phyloP scores from a whole-genome alignment of 2,888 invertebrate species.

The Diabrotica balteata region DNA sequence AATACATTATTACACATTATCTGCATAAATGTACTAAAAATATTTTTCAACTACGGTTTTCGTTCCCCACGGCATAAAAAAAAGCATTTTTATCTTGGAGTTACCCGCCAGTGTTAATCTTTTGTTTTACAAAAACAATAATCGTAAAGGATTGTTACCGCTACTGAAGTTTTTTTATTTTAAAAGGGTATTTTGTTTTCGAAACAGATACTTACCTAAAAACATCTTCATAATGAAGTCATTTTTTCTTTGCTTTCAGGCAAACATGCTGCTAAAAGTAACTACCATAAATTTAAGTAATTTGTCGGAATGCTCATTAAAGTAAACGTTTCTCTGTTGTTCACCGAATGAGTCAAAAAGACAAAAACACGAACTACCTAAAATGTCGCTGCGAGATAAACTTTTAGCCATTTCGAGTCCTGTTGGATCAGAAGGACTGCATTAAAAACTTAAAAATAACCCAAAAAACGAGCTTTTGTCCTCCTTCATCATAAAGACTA shows the following conservation, averaged over 20 bases:
- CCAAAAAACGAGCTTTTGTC: neutral
- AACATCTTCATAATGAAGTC: slow-evolving; percentile 20
- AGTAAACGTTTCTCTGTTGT: slow-evolving; percentile 36
- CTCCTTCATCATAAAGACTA: neutral
- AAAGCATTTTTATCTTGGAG: no score
- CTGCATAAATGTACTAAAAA: no score
- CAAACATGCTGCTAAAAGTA: slow-evolving; percentile 18
- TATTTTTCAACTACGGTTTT: no score
- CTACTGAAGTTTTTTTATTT: neutral
- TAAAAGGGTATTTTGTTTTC: neutral
- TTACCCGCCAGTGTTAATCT: no score
- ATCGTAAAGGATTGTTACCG: no score
- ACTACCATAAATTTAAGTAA: slow-evolving; percentile 29
- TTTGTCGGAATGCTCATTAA: slow-evolving; percentile 36
- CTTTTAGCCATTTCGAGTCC: slow-evolving; percentile 29
- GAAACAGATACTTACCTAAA: neutral
- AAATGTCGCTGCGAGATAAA: slow-evolving; percentile 31
- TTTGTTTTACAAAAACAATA: no score
- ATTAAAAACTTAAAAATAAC: slow-evolving; percentile 19
- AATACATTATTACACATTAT: no score
- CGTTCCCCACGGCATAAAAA: no score
- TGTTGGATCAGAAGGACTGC: slow-evolving; percentile 22
- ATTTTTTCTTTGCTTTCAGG: slow-evolving; percentile 14
- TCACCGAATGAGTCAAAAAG: slow-evolving; percentile 32
- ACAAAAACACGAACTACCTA: slow-evolving; percentile 28